Conservation (phyloP, 1,140 invertebrate genomes). For the Anthonomus grandis region DNA sequence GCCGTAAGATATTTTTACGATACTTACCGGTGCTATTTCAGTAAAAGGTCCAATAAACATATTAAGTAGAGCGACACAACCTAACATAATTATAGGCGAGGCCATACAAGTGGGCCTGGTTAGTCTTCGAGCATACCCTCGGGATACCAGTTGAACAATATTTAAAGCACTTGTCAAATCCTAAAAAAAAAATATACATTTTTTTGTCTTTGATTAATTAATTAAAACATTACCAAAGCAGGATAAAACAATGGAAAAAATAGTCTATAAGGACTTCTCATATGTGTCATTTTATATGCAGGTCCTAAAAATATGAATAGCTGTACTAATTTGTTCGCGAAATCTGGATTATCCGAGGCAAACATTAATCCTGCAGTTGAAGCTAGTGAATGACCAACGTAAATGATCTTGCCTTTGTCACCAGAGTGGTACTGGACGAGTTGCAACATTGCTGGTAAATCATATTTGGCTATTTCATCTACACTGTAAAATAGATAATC, state of each 20-base stretch:
- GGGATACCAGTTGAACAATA: slow-evolving; percentile 34
- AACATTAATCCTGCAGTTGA: slow-evolving; percentile 49
- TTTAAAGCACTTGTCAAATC: slow-evolving; percentile 31
- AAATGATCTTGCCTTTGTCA: slow-evolving; percentile 49
- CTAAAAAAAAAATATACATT: slow-evolving; percentile 27
- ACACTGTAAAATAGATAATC: slow-evolving; percentile 43
- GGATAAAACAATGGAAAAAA: slow-evolving; percentile 36
- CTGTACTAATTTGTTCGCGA: slow-evolving; percentile 35
- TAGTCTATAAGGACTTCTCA: slow-evolving; percentile 37
- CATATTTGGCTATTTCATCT: slow-evolving; percentile 60
- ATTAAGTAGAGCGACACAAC: slow-evolving; percentile 35
- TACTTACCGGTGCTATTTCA: slow-evolving; percentile 39
- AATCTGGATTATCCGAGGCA: slow-evolving; percentile 47
- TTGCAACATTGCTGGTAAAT: slow-evolving; percentile 58
- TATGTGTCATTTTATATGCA: slow-evolving; percentile 41
- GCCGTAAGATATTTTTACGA: not conserved
- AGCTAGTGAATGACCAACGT: slow-evolving; percentile 56
- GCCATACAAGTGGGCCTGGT: slow-evolving; percentile 35
- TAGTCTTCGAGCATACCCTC: slow-evolving; percentile 30
- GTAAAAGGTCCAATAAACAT: slow-evolving; percentile 39
- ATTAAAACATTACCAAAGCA: slow-evolving; percentile 21
- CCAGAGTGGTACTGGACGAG: slow-evolving; percentile 51
- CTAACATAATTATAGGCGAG: slow-evolving; percentile 35
- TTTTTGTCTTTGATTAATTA: too few species aligned
- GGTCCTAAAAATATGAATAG: slow-evolving; percentile 42